Evolutionary conservation across 2,113 vertebrate species (phyloP), one percentile per base, ranked within the genome.

Genomic region (Chaetodon auriga): DNA sequence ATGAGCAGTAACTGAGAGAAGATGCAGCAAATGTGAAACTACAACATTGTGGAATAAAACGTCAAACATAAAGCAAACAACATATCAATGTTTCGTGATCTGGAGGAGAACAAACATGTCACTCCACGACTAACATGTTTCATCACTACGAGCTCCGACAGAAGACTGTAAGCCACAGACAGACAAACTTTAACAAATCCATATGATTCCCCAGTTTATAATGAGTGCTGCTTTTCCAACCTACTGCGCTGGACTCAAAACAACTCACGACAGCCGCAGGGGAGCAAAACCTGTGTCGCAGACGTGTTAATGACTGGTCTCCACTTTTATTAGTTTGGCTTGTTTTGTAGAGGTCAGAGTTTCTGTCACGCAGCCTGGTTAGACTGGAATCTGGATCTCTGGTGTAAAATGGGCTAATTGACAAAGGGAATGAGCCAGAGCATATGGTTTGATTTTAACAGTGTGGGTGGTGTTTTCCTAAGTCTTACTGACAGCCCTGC

Each of bases 381-480:
- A 83, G 89, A 84, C 84, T 77, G 92, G 92, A 92, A 93, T 92
- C 87, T 85, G 87, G 85, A 90, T 68, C 78, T 78, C 80, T 73
- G 80, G 90, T 87, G 91, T 91, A 93, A 93, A 92, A 92, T 49
- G 45, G 74, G 69, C 90, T 95, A 93, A 95, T 93, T 91, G 91
- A 91, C 88, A 87, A 70, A 82, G 88, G 84, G 87, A 92, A 90
- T 78, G 90, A 94, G 87, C 87, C 85, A 49, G 83, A 70, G 82
- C 94, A 95, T 94, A 92, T 95, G 94, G 94, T 93, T 95, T 95
- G 89, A 91, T 91, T 95, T 95, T 94, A 90, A 91, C 92, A 84
- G 83, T 93, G 93, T 93, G 92, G 94, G 92, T 94, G 94, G 94
- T 92, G 92, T 92, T 90, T 92, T 93, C 83, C 85, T 88, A 90